These are phyloP conservation scores for Drosophila paulistorum DNA, from an alignment of 1,140 invertebrate species.

Conservation along the genomic window DNA sequence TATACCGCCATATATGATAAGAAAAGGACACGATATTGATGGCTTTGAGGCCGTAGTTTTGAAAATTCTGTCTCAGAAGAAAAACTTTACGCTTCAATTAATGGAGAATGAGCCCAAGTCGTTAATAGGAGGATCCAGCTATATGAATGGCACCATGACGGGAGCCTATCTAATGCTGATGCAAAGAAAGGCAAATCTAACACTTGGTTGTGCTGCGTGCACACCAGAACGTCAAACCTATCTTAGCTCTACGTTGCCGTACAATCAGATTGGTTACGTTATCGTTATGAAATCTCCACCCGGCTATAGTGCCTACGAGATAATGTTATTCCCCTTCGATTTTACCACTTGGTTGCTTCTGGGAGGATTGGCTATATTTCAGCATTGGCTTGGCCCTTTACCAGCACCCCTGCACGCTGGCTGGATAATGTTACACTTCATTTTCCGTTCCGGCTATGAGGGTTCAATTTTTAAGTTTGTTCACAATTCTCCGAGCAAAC, in stretches of 20 bases:
- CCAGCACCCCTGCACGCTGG: slow-evolving; percentile 18
- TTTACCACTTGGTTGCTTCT: slow-evolving; percentile 45
- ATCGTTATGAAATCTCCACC: slow-evolving; percentile 34
- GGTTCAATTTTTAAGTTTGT: slow-evolving; percentile 58
- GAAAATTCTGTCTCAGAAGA: slow-evolving; percentile 29
- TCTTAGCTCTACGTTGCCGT: slow-evolving; percentile 41
- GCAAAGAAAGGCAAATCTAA: slow-evolving; percentile 46
- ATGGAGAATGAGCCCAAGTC: slow-evolving; percentile 46
- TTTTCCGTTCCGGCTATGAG: slow-evolving; percentile 56
- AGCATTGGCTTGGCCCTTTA: background rate
- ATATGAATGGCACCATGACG: slow-evolving; percentile 57
- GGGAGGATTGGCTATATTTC: background rate
- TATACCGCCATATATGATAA: slow-evolving; percentile 46
- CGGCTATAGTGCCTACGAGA: slow-evolving; percentile 53
- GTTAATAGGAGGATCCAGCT: slow-evolving; percentile 46
- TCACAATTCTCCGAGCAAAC: slow-evolving; percentile 58
- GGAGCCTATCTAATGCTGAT: slow-evolving; percentile 55
- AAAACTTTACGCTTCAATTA: slow-evolving; percentile 49
- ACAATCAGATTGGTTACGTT: slow-evolving; percentile 54
- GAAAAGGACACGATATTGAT: slow-evolving; percentile 14
- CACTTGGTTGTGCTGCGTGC: slow-evolving; percentile 56
- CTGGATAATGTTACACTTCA: slow-evolving; percentile 44
- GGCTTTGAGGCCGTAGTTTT: slow-evolving; percentile 57
- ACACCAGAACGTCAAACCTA: slow-evolving; percentile 35
- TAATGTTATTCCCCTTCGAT: slow-evolving; percentile 62